Percentiles rank a stretch among this genome's conserved stretches.
Evolutionary conservation across 2,888 invertebrate species (phyloP).

Genomic region (Thymelicus acteon): DNA sequence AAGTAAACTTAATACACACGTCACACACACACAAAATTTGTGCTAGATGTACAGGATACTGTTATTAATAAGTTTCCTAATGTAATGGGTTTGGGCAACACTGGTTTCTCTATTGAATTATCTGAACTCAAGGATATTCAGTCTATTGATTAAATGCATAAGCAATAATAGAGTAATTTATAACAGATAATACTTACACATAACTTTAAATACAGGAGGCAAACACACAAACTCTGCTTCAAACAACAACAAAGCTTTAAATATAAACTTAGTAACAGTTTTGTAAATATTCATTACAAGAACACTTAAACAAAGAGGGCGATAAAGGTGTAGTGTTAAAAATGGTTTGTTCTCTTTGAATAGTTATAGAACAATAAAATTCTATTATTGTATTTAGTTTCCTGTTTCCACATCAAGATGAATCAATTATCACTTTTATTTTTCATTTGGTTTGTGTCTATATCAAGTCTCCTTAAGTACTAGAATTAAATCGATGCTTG

Average conservation of each 20-base stretch:
- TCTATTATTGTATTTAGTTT: no score
- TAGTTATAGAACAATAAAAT: no score
- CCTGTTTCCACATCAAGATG: no score
- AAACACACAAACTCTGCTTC: slow-evolving; percentile 24
- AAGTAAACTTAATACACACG: not conserved
- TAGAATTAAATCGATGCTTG: no score
- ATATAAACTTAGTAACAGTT: not conserved
- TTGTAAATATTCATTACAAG: not conserved
- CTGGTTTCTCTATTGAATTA: not conserved
- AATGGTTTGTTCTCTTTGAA: no score
- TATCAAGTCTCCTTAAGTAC: not conserved
- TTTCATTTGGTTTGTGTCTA: not conserved
- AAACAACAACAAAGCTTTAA: slow-evolving; percentile 15
- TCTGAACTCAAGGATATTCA: not conserved
- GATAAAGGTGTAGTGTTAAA: not conserved
- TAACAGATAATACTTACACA: slow-evolving; percentile 20
- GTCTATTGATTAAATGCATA: not conserved
- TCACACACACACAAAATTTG: not conserved
- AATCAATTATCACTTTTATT: not conserved
- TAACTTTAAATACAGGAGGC: slow-evolving; percentile 29
- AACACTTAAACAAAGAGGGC: not conserved
- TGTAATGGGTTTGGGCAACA: not conserved
- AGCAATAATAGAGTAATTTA: slow-evolving; percentile 13
- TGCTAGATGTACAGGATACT: no score
- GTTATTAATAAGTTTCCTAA: not conserved